A percentile compares a stretch with the other conserved stretches of the same genome.
phyloP scores from a whole-genome alignment of 2,888 invertebrate species.

The Tenthredo notha region DNA sequence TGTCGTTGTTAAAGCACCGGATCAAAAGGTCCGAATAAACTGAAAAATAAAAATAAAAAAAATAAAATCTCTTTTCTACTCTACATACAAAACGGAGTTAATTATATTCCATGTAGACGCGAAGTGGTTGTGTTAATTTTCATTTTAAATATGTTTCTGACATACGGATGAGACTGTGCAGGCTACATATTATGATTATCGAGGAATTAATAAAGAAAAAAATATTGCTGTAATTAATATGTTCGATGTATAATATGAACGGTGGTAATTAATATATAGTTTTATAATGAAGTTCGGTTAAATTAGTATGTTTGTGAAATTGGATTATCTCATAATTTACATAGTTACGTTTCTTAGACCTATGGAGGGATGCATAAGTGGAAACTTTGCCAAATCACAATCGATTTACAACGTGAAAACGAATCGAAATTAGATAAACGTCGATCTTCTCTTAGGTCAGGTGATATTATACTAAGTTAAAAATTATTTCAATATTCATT shows the following conservation, averaged over 20 bases:
- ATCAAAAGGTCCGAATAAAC: not conserved
- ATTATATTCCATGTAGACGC: not conserved
- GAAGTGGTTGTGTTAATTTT: not conserved
- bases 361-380: slow-evolving; percentile 51
- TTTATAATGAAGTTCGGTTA: not conserved
- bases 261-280: not conserved
- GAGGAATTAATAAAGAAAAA: not conserved
- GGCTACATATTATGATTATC: not conserved
- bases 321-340: slow-evolving; percentile 26
- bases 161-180: not conserved
- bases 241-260: not conserved
- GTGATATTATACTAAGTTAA: slow-evolving; percentile 5
- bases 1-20: slow-evolving; percentile 15
- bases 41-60: not conserved
- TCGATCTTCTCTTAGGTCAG: slow-evolving; percentile 28
- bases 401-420: slow-evolving; percentile 44
- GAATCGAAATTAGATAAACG: slow-evolving; percentile 24
- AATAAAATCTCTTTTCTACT: not conserved
- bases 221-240: not conserved
- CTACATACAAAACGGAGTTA: not conserved
- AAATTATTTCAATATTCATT: not conserved
- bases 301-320: slow-evolving; percentile 13
- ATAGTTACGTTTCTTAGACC: slow-evolving; percentile 39
- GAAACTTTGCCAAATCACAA: slow-evolving; percentile 52
- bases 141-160: not conserved